These are phyloP conservation scores for Napeogenes sylphis DNA, from an alignment of 2,888 invertebrate species.

Conservation along the genomic window DNA sequence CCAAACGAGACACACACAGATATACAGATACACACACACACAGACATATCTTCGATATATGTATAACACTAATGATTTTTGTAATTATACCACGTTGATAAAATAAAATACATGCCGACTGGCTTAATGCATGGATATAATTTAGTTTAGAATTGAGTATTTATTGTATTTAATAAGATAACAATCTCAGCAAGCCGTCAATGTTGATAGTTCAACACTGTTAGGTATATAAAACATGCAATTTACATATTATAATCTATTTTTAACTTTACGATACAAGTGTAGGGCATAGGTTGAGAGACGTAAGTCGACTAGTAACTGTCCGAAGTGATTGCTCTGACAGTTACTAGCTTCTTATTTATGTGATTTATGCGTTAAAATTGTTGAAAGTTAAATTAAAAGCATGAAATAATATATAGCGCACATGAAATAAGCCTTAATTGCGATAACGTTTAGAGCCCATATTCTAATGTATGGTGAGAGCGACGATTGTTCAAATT, in stretches of 20 bases:
- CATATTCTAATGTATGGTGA: slow-evolving; percentile 49
- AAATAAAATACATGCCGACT: too few species aligned
- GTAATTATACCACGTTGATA: too few species aligned
- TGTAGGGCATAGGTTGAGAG: neutral
- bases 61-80: too few species aligned
- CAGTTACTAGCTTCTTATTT: slow-evolving; percentile 26
- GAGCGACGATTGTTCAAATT: slow-evolving; percentile 67
- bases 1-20: too few species aligned
- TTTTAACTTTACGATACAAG: slow-evolving; percentile 5
- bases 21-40: too few species aligned
- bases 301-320: neutral
- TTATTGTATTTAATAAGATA: too few species aligned
- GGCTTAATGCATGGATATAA: too few species aligned
- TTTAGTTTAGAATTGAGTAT: too few species aligned
- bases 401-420: slow-evolving; percentile 16
- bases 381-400: slow-evolving; percentile 30
- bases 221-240: too few species aligned
- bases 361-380: slow-evolving; percentile 26
- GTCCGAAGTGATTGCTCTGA: slow-evolving; percentile 18
- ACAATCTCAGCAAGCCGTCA: too few species aligned
- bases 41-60: too few species aligned
- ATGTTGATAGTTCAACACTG: too few species aligned
- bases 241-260: slow-evolving; percentile 8
- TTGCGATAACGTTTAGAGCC: slow-evolving; percentile 45
- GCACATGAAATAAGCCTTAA: slow-evolving; percentile 23